Evolutionary conservation across 1,140 invertebrate genomes (phyloP), one percentile per base, ranked within the genome.

Genomic region (Probaryconus sp.): DNA sequence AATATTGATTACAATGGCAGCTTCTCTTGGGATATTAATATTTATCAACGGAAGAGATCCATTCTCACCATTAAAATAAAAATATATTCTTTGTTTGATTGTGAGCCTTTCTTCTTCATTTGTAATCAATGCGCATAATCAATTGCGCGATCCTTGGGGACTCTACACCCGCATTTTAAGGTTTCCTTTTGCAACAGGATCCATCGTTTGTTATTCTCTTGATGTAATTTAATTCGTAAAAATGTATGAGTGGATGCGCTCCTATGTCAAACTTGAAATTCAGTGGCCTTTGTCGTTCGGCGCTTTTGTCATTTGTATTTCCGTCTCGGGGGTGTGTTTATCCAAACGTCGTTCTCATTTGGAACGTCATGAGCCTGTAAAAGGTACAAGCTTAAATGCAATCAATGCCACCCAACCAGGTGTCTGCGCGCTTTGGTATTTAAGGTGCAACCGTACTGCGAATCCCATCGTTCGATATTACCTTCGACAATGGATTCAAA

Each of bases 251-350:
- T 72, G 43, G 60, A 69, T 70, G 48, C 55, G 48, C 55, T 74
- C 42, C 53, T 55, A 64, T 50, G 48, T 58, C 79, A 82, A 82
- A 80, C 79, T 78, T 58, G 45, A 77, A 77, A 81, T 81, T 77
- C 72, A 48, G 64, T 47, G 38, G 48, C 75, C 75, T 82, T 83
- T 83, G 77, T 83, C 50, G 60, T 48, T 51, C 45, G 58, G 71
- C 61, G 75, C 74, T 72, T 81, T 83, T 85, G 84, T 86, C 83
- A 85, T 85, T 82, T 77, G 77, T 79, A 76, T 83, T 84, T 84
- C 79, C 81, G 79, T 78, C 64, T 81, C 72, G 84, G 80, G 84
- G 84, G 83, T 86, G 80, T 76, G 77, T 55, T 76, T 68, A 60
- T 45, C 40, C 50, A n/a, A n/a, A 47, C 33, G 47, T 13, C 5